Conservation (phyloP, 2,888 invertebrate species). For the Diaphora mendica region DNA sequence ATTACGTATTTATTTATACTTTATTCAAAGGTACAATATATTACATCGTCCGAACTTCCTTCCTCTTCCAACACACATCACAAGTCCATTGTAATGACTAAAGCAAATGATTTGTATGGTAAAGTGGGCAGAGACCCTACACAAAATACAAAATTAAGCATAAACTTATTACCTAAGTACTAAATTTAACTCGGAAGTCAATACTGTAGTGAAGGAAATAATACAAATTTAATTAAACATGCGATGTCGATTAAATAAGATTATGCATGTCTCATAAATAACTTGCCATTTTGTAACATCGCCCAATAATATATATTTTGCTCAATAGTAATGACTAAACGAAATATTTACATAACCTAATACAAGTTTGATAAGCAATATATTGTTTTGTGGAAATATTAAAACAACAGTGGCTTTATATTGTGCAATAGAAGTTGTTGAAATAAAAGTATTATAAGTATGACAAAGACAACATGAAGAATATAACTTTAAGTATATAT, state of each 20-base stretch:
- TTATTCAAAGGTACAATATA: slow-evolving; percentile 86
- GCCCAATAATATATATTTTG: slow-evolving; percentile 59
- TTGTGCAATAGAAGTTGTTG: slow-evolving; percentile 37
- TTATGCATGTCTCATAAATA: slow-evolving; percentile 75
- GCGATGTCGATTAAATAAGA: slow-evolving; percentile 76
- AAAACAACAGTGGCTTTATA: slow-evolving; percentile 47
- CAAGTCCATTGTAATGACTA: slow-evolving; percentile 80
- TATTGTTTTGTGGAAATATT: slow-evolving; percentile 38
- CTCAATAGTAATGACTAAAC: slow-evolving; percentile 67
- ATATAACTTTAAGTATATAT: slow-evolving; percentile 32
- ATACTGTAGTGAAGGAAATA: slow-evolving; percentile 82
- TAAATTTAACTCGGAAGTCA: slow-evolving; percentile 81
- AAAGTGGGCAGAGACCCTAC: slow-evolving; percentile 75
- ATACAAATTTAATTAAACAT: slow-evolving; percentile 72
- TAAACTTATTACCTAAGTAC: slow-evolving; percentile 77
- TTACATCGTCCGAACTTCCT: slow-evolving; percentile 82
- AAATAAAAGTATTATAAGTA: slow-evolving; percentile 27
- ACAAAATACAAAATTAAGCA: slow-evolving; percentile 84
- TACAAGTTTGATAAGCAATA: slow-evolving; percentile 47
- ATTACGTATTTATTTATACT: slow-evolving; percentile 86
- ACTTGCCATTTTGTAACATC: slow-evolving; percentile 50
- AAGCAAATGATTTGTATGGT: slow-evolving; percentile 80
- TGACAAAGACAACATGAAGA: slow-evolving; percentile 25
- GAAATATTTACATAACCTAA: slow-evolving; percentile 73
- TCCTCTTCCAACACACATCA: slow-evolving; percentile 77